A percentile compares a stretch with the other conserved stretches of the same genome.
Conservation (phyloP, 2,797 vertebrate species). For the Gymnocypris eckloni region DNA sequence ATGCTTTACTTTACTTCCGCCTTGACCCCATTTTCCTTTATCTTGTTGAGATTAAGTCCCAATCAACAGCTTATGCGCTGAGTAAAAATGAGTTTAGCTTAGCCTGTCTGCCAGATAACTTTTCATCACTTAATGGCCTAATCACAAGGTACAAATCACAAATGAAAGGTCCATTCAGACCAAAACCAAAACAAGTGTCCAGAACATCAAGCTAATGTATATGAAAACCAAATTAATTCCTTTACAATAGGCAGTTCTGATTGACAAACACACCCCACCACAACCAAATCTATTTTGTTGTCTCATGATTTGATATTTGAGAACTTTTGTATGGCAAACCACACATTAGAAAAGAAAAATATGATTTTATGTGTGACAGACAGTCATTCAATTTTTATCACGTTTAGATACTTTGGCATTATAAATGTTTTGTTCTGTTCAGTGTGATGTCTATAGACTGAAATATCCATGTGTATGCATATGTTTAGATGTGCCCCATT, state of each 20-base stretch:
- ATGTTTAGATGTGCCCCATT: neutral
- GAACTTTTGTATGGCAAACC: neutral
- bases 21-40: conserved; percentile 53
- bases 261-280: neutral
- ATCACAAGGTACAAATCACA: neutral
- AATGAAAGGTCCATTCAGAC: neutral
- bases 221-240: neutral
- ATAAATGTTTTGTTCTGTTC: neutral
- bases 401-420: neutral
- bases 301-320: neutral
- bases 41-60: conserved; percentile 55
- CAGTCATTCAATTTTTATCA: neutral
- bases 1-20: conserved; percentile 68
- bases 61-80: conserved; percentile 28
- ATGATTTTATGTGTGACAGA: too few relatives aligned
- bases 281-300: neutral
- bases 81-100: conserved; percentile 30
- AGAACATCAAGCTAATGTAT: neutral
- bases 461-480: neutral
- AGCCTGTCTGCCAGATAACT: conserved; percentile 20
- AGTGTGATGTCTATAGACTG: neutral
- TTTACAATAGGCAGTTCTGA: neutral
- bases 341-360: neutral
- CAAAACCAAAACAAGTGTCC: neutral
- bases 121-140: conserved; percentile 12